Base-by-base conservation (phyloP, 2,888 invertebrate species). In the Tricholauxania praeusta region DNA sequence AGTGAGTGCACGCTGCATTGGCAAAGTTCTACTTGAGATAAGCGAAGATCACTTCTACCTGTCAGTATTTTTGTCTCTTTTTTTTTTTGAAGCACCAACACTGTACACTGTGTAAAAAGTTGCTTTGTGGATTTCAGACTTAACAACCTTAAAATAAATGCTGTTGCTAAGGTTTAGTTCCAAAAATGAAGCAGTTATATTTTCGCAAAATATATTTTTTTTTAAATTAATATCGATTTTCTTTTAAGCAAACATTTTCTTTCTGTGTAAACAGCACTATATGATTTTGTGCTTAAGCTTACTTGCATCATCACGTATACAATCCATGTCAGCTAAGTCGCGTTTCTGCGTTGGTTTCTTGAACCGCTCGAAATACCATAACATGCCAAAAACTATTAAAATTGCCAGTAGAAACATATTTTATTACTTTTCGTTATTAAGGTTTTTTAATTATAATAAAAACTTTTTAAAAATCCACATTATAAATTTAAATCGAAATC, bases 401-500 rank as follows among this genome's bases (percentile, higher is more conserved):
- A 69, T 49, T 28, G 60, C 69, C 5, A 32, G 12, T 28, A 69
- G 22, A 22, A 62, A 60, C 69, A 69, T 69, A 5, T 68, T 57
- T 39, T n/a, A 10, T 49, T 48, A 1, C 3, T 59, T 59, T 15
- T 59, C 17, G 12, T 14, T n/a, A 59, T 59, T 2, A 28, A 59
- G 12, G 12, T 19, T 22, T n/a, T 3, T 28, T 7, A 28, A 66
- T 28, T 39, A 14, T 17, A 63, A 15, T 17, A 15, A 63, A 47
- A 48, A 63, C 2, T 62, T 17, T 62, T 60, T 6, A 4, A 19
- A 62, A 15, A 47, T 63, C 39, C 10, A 10, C n/a, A 63, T 14
- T 15, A 12, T 14, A 63, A 63, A 63, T 47, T 14, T n/a, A 47
- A n/a, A 52, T n/a, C 3, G 15, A 51, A 15, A 52, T 14, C 19